Conservation (phyloP, 37 sponge, comb jelly and placozoan genomes). For the Cladorhizidae sp. region DNA sequence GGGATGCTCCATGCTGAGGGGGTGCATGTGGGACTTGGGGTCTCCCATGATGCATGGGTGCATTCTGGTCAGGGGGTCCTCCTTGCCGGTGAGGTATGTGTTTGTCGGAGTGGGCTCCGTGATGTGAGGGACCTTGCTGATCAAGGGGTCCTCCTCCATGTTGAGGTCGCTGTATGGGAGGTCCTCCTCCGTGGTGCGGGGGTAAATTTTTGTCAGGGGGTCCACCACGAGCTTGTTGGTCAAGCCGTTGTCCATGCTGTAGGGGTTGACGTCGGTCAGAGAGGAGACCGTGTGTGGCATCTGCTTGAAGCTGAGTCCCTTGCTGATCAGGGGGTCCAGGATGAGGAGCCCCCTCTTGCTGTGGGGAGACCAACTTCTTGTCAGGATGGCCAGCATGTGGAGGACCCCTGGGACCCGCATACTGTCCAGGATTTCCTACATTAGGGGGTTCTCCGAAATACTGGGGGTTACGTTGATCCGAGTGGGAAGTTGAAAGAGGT, state of each 20-base stretch:
- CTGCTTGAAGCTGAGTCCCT: neutral
- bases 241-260: neutral
- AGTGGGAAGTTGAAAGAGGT: neutral
- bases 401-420: constrained; percentile 8
- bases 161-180: neutral
- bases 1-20: neutral
- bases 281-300: neutral
- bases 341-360: constrained; percentile 14
- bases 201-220: neutral
- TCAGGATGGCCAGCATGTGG: constrained; percentile 3
- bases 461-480: neutral
- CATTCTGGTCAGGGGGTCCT: constrained; percentile 11
- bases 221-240: neutral
- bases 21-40: constrained; percentile 1
- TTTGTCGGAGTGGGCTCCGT: neutral
- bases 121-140: constrained; percentile 14
- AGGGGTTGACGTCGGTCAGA: neutral
- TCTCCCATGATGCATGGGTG: neutral
- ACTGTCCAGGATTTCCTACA: neutral
- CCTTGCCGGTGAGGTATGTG: neutral
- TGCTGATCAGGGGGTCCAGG: neutral
- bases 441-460: neutral
- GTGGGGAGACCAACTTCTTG: neutral
- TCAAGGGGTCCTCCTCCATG: neutral
- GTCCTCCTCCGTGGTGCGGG: neutral